Percentiles rank a stretch among this genome's conserved stretches.
Evolutionary conservation across 2,888 invertebrate genomes (phyloP).

Genomic region (Bombyx huttoni): DNA sequence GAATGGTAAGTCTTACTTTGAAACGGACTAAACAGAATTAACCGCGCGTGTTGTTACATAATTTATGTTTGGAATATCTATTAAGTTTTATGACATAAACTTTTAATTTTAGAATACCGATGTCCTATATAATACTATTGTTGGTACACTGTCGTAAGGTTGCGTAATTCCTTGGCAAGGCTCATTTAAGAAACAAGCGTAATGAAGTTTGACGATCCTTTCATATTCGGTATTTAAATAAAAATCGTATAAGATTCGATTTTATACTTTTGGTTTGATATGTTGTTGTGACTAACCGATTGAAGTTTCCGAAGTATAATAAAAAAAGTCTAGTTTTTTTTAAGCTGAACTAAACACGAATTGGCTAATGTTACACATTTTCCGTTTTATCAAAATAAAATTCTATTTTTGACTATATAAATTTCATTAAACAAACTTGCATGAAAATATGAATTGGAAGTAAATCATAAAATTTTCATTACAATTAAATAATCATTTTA

Average conservation of each 20-base stretch:
- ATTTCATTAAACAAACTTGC: too few relatives aligned
- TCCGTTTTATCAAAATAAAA: too few relatives aligned
- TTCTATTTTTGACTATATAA: too few relatives aligned
- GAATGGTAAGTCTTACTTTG: slow-evolving; percentile 33
- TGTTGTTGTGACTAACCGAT: not conserved
- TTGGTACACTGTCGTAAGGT: slow-evolving; percentile 26
- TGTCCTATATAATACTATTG: slow-evolving; percentile 32
- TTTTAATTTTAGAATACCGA: slow-evolving; percentile 59
- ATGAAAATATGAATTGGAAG: too few relatives aligned
- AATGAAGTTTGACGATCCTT: slow-evolving; percentile 27
- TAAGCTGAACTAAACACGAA: too few relatives aligned
- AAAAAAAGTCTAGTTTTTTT: too few relatives aligned
- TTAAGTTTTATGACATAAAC: slow-evolving; percentile 45
- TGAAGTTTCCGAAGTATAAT: not conserved
- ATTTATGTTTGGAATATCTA: slow-evolving; percentile 46
- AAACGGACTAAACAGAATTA: slow-evolving; percentile 9
- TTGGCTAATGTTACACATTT: too few relatives aligned
- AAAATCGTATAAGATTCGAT: not conserved
- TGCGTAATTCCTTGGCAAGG: slow-evolving; percentile 7
- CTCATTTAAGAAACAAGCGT: slow-evolving; percentile 10
- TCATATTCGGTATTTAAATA: slow-evolving; percentile 27
- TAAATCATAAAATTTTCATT: too few relatives aligned
- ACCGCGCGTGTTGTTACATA: slow-evolving; percentile 41
- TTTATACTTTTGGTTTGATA: not conserved
- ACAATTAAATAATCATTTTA: too few relatives aligned